These are phyloP conservation scores for Cepaea nemoralis DNA, from an alignment of 1,140 invertebrate genomes.

Conservation along the genomic window DNA sequence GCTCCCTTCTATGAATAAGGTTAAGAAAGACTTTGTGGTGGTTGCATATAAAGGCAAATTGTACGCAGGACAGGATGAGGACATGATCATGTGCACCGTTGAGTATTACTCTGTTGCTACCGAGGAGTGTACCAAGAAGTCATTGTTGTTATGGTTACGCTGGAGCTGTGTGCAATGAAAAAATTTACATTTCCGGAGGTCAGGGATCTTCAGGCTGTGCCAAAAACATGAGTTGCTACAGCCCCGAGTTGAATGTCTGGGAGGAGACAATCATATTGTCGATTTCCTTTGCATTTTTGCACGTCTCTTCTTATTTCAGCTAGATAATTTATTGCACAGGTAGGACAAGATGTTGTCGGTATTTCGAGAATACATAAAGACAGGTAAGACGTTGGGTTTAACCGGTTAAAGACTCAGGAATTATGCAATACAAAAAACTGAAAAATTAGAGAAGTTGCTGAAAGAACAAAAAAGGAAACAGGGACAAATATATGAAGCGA, in stretches of 20 bases:
- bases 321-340: no score
- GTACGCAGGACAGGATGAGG: constrained; percentile 70
- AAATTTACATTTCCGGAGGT: constrained; percentile 67
- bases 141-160: constrained; percentile 68
- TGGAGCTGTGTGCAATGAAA: constrained; percentile 60
- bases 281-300: no score
- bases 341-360: no score
- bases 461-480: no score
- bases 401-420: no score
- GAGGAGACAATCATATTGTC: no score
- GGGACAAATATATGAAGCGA: no score
- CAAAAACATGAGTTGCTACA: constrained; percentile 62
- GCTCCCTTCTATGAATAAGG: constrained; percentile 70
- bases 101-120: constrained; percentile 65
- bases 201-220: constrained; percentile 66
- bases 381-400: no score
- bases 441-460: no score
- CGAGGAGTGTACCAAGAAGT: constrained; percentile 66
- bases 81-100: constrained; percentile 68
- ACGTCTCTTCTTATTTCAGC: no score
- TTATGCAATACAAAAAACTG: no score
- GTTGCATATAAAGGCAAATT: constrained; percentile 60
- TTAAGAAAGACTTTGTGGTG: constrained; percentile 70
- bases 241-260: constrained; percentile 61
- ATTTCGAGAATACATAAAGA: no score